Percentiles rank a stretch among this genome's conserved stretches.
These are phyloP conservation scores for Plodia interpunctella DNA, from an alignment of 1,140 invertebrate genomes.

Conservation along the genomic window DNA sequence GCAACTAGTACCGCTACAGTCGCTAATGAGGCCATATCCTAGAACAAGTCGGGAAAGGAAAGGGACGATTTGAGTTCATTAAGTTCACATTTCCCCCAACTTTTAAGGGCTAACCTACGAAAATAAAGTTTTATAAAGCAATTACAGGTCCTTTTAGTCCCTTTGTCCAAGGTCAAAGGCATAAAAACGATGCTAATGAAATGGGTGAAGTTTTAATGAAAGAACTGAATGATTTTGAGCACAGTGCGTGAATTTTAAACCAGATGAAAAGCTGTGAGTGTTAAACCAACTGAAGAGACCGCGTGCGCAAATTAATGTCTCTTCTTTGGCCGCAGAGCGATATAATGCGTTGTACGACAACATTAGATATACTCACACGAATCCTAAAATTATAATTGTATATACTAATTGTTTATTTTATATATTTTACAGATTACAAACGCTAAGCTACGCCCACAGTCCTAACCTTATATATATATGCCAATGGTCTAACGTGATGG, in stretches of 20 bases:
- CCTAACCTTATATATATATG: no score
- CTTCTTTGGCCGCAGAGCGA: no score
- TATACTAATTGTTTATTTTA: no score
- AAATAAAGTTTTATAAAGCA: slow-evolving; percentile 10
- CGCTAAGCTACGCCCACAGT: no score
- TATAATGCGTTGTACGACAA: no score
- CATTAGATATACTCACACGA: no score
- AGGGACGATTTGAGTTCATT: slow-evolving; percentile 1
- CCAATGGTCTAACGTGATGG: no score
- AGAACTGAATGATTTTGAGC: slow-evolving; percentile 8
- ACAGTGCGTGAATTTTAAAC: slow-evolving; percentile 1
- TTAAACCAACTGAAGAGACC: no score
- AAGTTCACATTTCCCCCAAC: not conserved
- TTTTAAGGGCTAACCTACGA: slow-evolving; percentile 3
- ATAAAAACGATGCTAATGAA: not conserved
- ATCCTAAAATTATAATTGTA: no score
- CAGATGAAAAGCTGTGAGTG: not conserved
- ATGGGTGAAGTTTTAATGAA: slow-evolving; percentile 12
- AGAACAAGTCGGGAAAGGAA: not conserved
- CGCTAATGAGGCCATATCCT: not conserved
- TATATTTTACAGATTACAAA: no score
- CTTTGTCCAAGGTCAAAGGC: not conserved
- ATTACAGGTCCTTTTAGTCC: not conserved
- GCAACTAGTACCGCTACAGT: not conserved
- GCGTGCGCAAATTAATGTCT: no score